Conservation (phyloP, 2,797 vertebrate genomes). For the Spheniscus humboldti region DNA sequence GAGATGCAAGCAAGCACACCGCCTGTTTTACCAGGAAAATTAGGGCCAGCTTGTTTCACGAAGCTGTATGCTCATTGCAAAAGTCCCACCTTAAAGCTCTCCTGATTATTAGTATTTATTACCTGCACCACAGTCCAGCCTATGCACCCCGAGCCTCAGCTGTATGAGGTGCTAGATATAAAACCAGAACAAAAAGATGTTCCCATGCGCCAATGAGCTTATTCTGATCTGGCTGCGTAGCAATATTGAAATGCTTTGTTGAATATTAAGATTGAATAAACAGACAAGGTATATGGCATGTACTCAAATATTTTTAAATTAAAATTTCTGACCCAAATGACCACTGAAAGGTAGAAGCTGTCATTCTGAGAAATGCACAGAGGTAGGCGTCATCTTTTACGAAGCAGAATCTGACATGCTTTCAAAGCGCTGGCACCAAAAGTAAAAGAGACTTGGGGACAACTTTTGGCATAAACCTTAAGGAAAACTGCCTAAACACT, state of each 20-base stretch:
- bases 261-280: conserved; percentile 51
- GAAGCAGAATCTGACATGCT: neutral
- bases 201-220: conserved; percentile 17
- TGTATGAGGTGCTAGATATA: conserved; percentile 16
- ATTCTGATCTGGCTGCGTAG: conserved; percentile 10
- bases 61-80: neutral
- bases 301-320: conserved; percentile 63
- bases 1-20: accelerated
- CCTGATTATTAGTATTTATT: neutral
- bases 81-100: neutral
- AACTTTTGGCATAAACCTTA: neutral
- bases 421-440: neutral
- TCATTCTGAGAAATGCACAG: neutral
- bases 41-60: neutral
- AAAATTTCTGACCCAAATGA: conserved; percentile 48
- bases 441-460: neutral
- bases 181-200: conserved; percentile 3
- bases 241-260: conserved; percentile 41
- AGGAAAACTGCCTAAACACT: neutral
- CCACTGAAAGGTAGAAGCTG: conserved; percentile 47
- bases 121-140: neutral
- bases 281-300: conserved; percentile 45
- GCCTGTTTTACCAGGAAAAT: neutral
- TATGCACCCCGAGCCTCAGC: neutral
- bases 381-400: neutral